Percentiles rank a stretch among this genome's conserved stretches.
phyloP scores from a whole-genome alignment of 2,797 vertebrate species.

The Tapirus indicus region DNA sequence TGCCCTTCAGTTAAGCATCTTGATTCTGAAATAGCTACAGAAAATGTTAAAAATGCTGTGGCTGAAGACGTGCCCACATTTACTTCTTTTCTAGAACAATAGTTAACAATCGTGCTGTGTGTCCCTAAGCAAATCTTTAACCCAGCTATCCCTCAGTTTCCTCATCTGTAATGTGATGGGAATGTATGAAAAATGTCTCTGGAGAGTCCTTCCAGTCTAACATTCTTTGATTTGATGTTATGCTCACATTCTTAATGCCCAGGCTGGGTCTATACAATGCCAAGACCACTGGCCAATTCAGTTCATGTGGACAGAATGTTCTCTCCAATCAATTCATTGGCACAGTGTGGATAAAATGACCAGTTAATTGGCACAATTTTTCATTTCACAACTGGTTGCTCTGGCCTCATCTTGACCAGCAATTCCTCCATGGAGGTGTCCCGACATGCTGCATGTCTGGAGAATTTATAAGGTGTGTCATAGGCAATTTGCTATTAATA shows the following conservation, averaged over 20 bases:
- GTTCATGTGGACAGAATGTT: slow-evolving; percentile 61
- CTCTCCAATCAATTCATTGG: slow-evolving; percentile 68
- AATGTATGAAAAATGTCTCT: not conserved
- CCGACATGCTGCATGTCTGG: not conserved
- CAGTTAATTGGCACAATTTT: slow-evolving; percentile 42
- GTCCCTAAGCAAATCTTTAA: not conserved
- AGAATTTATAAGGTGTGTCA: slow-evolving; percentile 64
- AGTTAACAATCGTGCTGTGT: not conserved
- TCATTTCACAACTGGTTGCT: slow-evolving; percentile 69
- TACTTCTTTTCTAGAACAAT: slow-evolving; percentile 65
- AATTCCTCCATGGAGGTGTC: not conserved
- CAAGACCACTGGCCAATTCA: slow-evolving; percentile 36
- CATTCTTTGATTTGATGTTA: not conserved
- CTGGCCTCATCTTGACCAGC: not conserved
- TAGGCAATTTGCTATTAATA: slow-evolving; percentile 9
- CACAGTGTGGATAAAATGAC: not conserved
- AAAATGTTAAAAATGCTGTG: slow-evolving; percentile 82
- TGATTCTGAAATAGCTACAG: slow-evolving; percentile 78
- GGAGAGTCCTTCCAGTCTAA: not conserved
- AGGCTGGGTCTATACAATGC: not conserved
- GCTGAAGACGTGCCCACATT: not conserved
- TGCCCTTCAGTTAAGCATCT: slow-evolving; percentile 67
- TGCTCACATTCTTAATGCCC: not conserved
- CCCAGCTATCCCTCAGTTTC: not conserved
- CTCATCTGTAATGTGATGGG: not conserved